These are phyloP conservation scores for Cataglyphis rosenhaueri DNA, from an alignment of 2,888 invertebrate species.

Conservation along the genomic window DNA sequence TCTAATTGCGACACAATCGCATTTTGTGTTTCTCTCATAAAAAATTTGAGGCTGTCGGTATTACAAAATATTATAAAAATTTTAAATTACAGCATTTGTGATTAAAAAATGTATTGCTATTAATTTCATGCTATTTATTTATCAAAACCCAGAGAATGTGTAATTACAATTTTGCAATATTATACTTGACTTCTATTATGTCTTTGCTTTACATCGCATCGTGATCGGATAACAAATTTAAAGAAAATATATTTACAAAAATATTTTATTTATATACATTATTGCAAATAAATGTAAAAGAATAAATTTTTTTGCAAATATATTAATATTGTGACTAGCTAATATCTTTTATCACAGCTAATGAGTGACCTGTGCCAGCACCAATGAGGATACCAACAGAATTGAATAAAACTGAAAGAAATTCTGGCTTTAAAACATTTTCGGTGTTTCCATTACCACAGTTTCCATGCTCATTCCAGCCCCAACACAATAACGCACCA, in stretches of 20 bases:
- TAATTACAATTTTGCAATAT: neutral
- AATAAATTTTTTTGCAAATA: neutral
- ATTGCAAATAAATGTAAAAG: neutral
- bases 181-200: neutral
- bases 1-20: neutral
- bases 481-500: conserved; percentile 91
- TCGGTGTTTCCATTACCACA: conserved; percentile 89
- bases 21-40: neutral
- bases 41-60: neutral
- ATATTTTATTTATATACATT: neutral
- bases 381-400: conserved; percentile 77
- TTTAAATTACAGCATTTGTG: too few species aligned
- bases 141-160: neutral
- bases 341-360: conserved; percentile 79
- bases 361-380: conserved; percentile 84
- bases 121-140: neutral
- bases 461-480: conserved; percentile 96
- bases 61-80: too few species aligned
- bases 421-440: conserved; percentile 85
- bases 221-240: neutral
- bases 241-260: conserved; percentile 13
- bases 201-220: neutral
- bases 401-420: conserved; percentile 77
- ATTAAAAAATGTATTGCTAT: neutral
- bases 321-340: neutral